Base-by-base conservation (phyloP, 2,888 invertebrate genomes). In the Zootermopsis nevadensis region DNA sequence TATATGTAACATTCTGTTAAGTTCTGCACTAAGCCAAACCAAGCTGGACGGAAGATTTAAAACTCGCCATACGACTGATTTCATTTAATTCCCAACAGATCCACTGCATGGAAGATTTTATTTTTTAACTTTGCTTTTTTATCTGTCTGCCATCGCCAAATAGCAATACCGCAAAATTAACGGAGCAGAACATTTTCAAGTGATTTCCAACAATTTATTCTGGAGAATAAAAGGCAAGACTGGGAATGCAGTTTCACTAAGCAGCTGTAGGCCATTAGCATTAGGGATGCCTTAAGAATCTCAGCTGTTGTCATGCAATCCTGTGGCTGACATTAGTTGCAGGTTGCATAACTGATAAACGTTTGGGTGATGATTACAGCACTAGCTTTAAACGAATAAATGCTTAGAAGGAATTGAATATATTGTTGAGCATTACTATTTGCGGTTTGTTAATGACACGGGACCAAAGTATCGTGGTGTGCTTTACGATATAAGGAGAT, bases 121-220 rank as follows among this genome's bases (percentile, higher is more conserved):
- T 33, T 69, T 69, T 33, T 67, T 27, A 1, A n/a, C n/a, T n/a
- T 60, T 7, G 15, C 27, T n/a, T 60, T 1, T n/a, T 6, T 6
- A 7, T 60, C 12, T n/a, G 33, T 33, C 2, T 42, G 33, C 74
- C 74, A 38, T 38, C 42, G 38, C 74, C 22, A 38, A n/a, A 74
- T 74, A 24, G 38, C 8, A 74, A 74, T 38, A 35, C 38, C 74
- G n/a, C n/a, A 12, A 35, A 38, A 38, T 74, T 38, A 74, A 33
- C 38, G 74, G 74, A 74, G 74, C 74, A 42, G 74, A 74, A 74
- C 74, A n/a, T 60, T 60, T 60, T n/a, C 74, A n/a, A 74, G 38
- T 38, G 35, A 74, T 74, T 74, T 74, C 38, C 38, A 38, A 38
- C 74, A 35, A 74, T 38, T 74, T 74, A 74, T 74, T 74, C 74